These are phyloP conservation scores for Eilema griseolum DNA, from an alignment of 2,888 invertebrate species.

Conservation along the genomic window DNA sequence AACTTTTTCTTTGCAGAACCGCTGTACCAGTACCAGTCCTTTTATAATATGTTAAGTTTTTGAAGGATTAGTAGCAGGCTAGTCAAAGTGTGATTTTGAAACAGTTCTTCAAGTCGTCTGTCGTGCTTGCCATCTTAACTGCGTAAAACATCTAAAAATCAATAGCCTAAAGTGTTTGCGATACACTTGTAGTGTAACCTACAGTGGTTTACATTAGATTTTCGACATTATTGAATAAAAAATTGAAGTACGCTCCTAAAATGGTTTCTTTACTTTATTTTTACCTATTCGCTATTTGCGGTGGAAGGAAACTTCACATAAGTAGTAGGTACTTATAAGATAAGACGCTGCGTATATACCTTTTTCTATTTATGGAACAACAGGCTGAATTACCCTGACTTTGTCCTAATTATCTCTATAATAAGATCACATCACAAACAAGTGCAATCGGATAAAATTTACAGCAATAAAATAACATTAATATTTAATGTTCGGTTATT, in stretches of 20 bases:
- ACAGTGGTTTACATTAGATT: background rate
- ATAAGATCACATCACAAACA: no score
- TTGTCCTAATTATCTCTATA: no score
- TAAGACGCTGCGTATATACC: no score
- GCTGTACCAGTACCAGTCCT: no score
- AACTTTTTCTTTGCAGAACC: no score
- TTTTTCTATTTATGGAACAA: background rate
- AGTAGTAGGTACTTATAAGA: no score
- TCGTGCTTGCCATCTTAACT: background rate
- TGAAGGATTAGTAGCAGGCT: background rate
- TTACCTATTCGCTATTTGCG: background rate
- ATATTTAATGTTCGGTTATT: no score
- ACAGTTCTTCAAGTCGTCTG: background rate
- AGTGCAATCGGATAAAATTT: no score
- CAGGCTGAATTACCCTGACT: background rate
- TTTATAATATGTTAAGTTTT: no score
- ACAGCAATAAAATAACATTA: no score
- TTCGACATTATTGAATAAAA: background rate
- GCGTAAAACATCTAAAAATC: background rate
- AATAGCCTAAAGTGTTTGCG: background rate
- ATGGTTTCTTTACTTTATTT: background rate
- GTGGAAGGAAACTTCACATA: background rate
- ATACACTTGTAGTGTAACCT: background rate
- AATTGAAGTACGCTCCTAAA: background rate
- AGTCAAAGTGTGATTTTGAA: background rate